Percentiles rank a stretch among this genome's conserved stretches.
These are phyloP conservation scores for Salvelinus sp. DNA, from an alignment of 2,113 vertebrate species.

Conservation along the genomic window DNA sequence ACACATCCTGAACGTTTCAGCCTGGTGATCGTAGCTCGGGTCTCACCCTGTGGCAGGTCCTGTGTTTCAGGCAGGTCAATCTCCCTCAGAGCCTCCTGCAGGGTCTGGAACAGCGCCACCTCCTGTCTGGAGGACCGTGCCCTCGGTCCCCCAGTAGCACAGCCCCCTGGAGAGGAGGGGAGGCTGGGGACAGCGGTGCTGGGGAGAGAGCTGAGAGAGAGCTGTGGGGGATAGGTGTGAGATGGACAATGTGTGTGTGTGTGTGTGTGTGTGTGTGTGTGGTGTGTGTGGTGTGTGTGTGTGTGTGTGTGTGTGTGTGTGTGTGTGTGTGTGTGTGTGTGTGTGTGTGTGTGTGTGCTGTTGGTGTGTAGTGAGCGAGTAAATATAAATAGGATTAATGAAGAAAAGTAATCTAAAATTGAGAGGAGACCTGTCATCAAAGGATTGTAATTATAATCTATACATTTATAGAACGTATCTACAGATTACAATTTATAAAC, in stretches of 20 bases:
- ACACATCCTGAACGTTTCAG: no score
- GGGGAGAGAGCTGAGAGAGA: constrained; percentile 25
- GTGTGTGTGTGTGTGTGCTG: no score
- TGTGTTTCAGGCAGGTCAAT: constrained; percentile 23
- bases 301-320: no score
- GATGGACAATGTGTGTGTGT: no score
- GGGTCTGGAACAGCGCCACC: constrained; percentile 8
- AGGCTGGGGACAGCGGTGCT: neutral
- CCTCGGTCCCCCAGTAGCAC: neutral
- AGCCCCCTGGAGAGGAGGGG: neutral
- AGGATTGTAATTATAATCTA: no score
- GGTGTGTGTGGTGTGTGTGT: neutral
- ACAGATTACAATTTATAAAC: no score
- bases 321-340: no score
- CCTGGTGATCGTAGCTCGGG: neutral
- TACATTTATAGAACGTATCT: no score
- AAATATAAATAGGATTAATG: no score
- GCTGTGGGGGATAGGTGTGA: constrained; percentile 3
- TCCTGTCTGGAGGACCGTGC: neutral
- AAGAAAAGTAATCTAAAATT: no score
- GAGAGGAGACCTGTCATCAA: no score
- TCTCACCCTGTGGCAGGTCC: neutral
- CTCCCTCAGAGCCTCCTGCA: constrained; percentile 30
- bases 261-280: neutral
- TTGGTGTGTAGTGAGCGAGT: no score